Conservation (phyloP, 1,140 invertebrate species). For the Drepana arcuata region DNA sequence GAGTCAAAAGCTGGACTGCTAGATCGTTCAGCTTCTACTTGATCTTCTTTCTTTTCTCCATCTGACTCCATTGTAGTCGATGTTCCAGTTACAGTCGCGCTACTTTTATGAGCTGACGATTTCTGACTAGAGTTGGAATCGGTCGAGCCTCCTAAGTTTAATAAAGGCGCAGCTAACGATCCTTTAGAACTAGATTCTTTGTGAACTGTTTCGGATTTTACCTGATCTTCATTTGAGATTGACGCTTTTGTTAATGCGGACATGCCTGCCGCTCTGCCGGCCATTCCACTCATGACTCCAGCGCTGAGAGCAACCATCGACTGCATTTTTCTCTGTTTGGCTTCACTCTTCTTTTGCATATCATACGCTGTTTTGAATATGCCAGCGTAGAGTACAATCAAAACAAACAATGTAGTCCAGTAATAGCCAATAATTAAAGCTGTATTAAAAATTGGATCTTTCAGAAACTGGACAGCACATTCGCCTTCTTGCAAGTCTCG, state of each 20-base stretch:
- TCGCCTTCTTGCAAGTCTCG: conserved; percentile 89
- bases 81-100: conserved; percentile 73
- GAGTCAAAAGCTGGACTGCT: conserved; percentile 97
- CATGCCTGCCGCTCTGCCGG: conserved; percentile 88
- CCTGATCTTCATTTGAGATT: conserved; percentile 80
- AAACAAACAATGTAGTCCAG: conserved; percentile 94
- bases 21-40: conserved; percentile 89
- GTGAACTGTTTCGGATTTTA: conserved; percentile 61
- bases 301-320: conserved; percentile 92
- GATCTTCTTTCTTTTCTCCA: conserved; percentile 66
- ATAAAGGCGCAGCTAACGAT: conserved; percentile 54
- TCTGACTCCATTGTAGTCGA: conserved; percentile 71
- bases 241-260: conserved; percentile 83
- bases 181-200: conserved; percentile 59
- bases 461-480: conserved; percentile 98
- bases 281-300: conserved; percentile 90
- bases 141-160: conserved; percentile 58
- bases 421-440: conserved; percentile 98
- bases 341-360: conserved; percentile 98
- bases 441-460: conserved; percentile 98
- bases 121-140: conserved; percentile 77
- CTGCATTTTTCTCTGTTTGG: conserved; percentile 94
- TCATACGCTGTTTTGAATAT: conserved; percentile 99
- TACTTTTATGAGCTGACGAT: conserved; percentile 74
- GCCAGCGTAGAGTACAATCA: conserved; percentile 95